Percentiles rank a stretch among this genome's conserved stretches.
phyloP scores from a whole-genome alignment of 2,888 invertebrate genomes.

The Diaphora mendica region DNA sequence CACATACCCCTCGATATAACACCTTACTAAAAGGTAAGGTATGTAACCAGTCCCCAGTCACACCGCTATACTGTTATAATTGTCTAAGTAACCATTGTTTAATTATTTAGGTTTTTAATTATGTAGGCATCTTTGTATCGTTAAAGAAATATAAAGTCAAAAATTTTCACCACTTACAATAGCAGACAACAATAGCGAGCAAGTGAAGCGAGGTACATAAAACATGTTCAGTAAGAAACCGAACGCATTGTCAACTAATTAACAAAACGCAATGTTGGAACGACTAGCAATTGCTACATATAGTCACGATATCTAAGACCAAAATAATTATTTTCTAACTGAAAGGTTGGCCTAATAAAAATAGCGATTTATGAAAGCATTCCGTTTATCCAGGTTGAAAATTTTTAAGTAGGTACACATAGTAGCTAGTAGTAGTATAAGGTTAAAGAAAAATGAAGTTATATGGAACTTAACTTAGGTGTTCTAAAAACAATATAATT shows the following conservation, averaged over 20 bases:
- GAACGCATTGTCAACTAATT: slow-evolving; percentile 12
- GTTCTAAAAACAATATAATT: background rate
- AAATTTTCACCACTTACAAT: slow-evolving; percentile 8
- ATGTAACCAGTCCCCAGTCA: background rate
- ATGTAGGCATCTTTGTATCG: background rate
- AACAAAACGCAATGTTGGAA: background rate
- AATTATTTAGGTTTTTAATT: background rate
- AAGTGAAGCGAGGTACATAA: slow-evolving; percentile 27
- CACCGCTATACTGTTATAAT: background rate
- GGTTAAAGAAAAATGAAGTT: background rate
- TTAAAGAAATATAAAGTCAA: background rate
- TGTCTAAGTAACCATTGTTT: background rate
- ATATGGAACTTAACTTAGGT: background rate
- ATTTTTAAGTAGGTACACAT: background rate
- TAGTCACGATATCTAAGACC: background rate
- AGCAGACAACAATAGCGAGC: slow-evolving; percentile 15
- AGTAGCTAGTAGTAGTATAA: no score
- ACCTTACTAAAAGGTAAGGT: background rate
- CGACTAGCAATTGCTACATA: background rate
- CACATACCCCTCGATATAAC: background rate
- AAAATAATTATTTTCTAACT: background rate
- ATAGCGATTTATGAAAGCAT: background rate
- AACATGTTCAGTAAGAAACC: slow-evolving; percentile 43
- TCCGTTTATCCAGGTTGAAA: background rate
- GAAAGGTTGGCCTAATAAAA: background rate